phyloP scores from a whole-genome alignment of 1,140 invertebrate species.

The Drosophila willistoni region DNA sequence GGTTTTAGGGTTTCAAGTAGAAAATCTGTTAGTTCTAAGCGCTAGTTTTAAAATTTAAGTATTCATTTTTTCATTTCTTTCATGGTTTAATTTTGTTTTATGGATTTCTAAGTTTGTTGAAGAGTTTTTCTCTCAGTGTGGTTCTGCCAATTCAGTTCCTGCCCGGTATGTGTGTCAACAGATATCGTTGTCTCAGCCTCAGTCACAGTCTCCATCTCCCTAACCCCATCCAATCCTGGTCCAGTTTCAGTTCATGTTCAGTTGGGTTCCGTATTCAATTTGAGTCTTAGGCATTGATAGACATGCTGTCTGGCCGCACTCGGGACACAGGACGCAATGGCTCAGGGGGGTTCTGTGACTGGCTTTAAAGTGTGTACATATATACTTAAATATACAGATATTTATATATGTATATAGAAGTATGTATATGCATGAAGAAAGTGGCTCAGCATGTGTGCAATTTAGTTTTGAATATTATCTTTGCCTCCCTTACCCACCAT shows the following conservation, averaged over 20 bases:
- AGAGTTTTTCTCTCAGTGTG: conserved; percentile 25
- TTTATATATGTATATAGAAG: conserved; percentile 11
- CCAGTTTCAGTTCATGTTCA: conserved; percentile 15
- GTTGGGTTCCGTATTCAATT: conserved; percentile 1
- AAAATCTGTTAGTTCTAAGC: too few species aligned
- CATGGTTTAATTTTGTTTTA: too few species aligned
- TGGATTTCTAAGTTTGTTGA: neutral
- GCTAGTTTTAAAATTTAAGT: too few species aligned
- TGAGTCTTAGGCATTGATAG: conserved; percentile 60
- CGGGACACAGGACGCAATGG: conserved; percentile 8
- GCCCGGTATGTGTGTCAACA: conserved; percentile 74
- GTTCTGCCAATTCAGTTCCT: conserved; percentile 56
- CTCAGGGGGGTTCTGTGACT: neutral
- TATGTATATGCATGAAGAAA: conserved; percentile 41
- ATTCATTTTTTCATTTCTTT: too few species aligned
- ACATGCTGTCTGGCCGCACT: conserved; percentile 62
- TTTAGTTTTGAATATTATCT: conserved; percentile 63
- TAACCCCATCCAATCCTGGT: conserved; percentile 20
- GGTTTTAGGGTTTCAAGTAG: too few species aligned
- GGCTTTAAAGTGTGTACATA: neutral
- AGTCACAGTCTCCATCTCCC: neutral
- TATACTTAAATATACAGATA: conserved; percentile 6
- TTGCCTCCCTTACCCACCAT: neutral
- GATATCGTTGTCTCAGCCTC: neutral
- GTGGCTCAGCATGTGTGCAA: conserved; percentile 73